phyloP scores from a whole-genome alignment of 2,797 vertebrate genomes.

The Smutsia gigantea region DNA sequence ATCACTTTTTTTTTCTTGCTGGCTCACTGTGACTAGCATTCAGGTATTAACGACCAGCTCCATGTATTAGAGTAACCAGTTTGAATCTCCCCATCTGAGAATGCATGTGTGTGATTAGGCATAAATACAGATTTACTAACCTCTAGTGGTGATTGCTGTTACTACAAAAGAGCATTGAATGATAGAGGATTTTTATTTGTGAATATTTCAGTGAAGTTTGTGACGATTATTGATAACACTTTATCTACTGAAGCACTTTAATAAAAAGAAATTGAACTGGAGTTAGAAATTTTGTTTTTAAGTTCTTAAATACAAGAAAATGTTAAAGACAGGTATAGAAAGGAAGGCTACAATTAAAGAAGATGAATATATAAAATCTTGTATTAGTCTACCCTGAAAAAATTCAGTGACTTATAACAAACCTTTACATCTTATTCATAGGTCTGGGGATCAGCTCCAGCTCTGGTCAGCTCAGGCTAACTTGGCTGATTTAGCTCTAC shows the following conservation, averaged over 20 bases:
- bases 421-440: not conserved
- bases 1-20: not conserved
- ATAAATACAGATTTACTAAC: constrained; percentile 10
- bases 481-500: not conserved
- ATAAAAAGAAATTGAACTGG: constrained; percentile 71
- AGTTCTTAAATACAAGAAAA: constrained; percentile 46
- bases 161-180: constrained; percentile 9
- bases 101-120: not conserved
- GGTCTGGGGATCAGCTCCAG: not conserved
- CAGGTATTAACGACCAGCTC: not conserved
- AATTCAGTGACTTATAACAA: not conserved
- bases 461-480: not conserved
- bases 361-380: not conserved
- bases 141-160: not conserved
- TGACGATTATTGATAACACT: constrained; percentile 52
- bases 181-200: constrained; percentile 63
- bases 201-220: constrained; percentile 55
- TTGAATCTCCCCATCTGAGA: constrained; percentile 14
- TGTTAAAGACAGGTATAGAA: constrained; percentile 7
- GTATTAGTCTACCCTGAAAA: not conserved
- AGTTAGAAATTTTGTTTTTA: constrained; percentile 54
- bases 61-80: not conserved
- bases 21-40: not conserved
- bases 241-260: constrained; percentile 70
- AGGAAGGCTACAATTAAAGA: not conserved